Evolutionary conservation across 2,888 invertebrate genomes (phyloP).

Genomic region (Rhamnusium bicolor): DNA sequence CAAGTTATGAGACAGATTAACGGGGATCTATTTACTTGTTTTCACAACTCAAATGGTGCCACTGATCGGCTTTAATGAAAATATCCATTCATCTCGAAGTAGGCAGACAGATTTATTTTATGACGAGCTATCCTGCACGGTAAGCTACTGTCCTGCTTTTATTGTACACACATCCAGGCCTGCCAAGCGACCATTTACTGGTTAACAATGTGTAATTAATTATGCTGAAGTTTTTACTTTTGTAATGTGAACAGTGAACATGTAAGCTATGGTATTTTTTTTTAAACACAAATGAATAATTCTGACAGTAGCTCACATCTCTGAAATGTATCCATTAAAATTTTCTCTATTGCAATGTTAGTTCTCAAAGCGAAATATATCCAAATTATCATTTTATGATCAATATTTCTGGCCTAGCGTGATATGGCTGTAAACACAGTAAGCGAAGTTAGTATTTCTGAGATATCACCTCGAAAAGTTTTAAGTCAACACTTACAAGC

Average conservation of each 20-base stretch:
- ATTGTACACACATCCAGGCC: not conserved
- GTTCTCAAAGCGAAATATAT: too few species aligned
- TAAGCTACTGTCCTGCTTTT: not conserved
- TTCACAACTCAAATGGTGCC: not conserved
- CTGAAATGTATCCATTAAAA: too few species aligned
- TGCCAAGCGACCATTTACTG: not conserved
- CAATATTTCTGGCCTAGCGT: too few species aligned
- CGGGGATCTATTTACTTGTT: not conserved
- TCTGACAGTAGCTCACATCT: too few species aligned
- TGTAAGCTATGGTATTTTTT: not conserved
- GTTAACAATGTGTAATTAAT: not conserved
- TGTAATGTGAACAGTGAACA: not conserved
- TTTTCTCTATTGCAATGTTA: too few species aligned
- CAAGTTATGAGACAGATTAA: conserved; percentile 2
- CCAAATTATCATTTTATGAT: too few species aligned
- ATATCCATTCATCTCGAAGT: not conserved
- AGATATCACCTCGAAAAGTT: too few species aligned
- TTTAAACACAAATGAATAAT: not conserved
- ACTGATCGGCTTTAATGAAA: not conserved
- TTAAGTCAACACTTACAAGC: too few species aligned
- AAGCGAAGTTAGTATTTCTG: too few species aligned
- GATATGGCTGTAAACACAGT: too few species aligned
- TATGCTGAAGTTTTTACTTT: not conserved
- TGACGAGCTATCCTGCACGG: not conserved
- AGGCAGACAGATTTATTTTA: not conserved